Evolutionary conservation across 2,113 vertebrate species (phyloP), one percentile per base, ranked within the genome.

Genomic region (Myotis davidii): DNA sequence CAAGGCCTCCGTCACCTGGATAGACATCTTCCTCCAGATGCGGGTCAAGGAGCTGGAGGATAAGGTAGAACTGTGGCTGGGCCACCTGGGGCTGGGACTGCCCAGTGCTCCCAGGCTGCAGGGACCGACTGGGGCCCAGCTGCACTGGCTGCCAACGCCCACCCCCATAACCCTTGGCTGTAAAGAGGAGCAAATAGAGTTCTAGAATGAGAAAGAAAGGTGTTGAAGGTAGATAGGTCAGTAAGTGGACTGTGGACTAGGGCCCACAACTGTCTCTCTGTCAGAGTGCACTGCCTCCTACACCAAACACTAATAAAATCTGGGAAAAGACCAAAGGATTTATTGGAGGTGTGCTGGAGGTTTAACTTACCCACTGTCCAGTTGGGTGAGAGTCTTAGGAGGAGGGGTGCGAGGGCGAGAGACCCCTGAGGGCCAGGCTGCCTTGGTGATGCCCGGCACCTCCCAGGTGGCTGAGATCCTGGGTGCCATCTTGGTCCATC

Each of bases 41-140:
- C 45, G 95, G 52, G 94, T 54, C 95, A 94, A 86, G 69, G 97
- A 98, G 25, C 90, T 98, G 56, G 97, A 98, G 34, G 97, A 97
- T 92, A 96, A 97, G 97, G 97, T 97, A 87, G 34, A 27, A 23
- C 27, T 0, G 1, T 0, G 0, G 78, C 11, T 0, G 0, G 1
- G 29, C 3, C 20, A 0, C 20, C 52, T 2, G 8, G 34, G 67
- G 34, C 21, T 2, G 61, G 34, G 48, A 17, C 69, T 10, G 59
- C 25, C 23, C 0, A 1, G 21, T 21, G 32, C 17, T 1, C 11
- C 61, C 18, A 17, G 64, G 6, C 29, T 45, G 12, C 23, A 50
- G 50, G 39, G 32, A 17, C 23, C 3, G 6, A 65, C 11, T 1
- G 32, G 23, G 82, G 48, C 20, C 16, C 34, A 1, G n/a, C 79